Evolutionary conservation across 2,113 vertebrate genomes (phyloP).

Genomic region (Cranoglanis bouderius): DNA sequence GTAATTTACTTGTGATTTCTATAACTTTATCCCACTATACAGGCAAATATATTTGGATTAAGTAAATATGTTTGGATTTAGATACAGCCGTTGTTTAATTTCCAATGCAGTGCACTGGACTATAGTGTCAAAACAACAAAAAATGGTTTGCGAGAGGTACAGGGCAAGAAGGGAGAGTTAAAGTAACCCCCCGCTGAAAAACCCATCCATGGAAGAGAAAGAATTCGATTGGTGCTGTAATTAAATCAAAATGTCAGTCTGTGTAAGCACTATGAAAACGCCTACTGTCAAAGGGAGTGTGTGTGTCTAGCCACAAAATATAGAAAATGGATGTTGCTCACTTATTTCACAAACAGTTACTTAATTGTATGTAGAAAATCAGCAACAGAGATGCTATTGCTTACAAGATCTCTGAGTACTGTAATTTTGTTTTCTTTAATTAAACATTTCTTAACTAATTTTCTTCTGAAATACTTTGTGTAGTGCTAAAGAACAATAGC

Average conservation of each 20-base stretch:
- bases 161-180: not conserved
- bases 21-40: not conserved
- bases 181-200: not conserved
- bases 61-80: not conserved
- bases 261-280: not conserved
- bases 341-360: slow-evolving; percentile 24
- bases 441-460: too few species aligned
- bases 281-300: not conserved
- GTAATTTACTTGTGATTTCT: not conserved
- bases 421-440: not conserved
- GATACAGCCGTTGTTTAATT: not conserved
- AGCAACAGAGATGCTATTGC: slow-evolving; percentile 11
- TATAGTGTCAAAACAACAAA: not conserved
- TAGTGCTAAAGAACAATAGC: too few species aligned
- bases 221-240: not conserved
- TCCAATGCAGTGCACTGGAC: not conserved
- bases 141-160: not conserved
- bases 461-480: too few species aligned
- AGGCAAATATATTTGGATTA: not conserved
- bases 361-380: slow-evolving; percentile 24
- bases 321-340: slow-evolving; percentile 27
- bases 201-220: slow-evolving; percentile 4
- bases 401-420: not conserved
- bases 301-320: slow-evolving; percentile 9
- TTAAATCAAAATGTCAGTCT: slow-evolving; percentile 17